Evolutionary conservation across 2,888 invertebrate species (phyloP).

Genomic region (Agrotis segetum): DNA sequence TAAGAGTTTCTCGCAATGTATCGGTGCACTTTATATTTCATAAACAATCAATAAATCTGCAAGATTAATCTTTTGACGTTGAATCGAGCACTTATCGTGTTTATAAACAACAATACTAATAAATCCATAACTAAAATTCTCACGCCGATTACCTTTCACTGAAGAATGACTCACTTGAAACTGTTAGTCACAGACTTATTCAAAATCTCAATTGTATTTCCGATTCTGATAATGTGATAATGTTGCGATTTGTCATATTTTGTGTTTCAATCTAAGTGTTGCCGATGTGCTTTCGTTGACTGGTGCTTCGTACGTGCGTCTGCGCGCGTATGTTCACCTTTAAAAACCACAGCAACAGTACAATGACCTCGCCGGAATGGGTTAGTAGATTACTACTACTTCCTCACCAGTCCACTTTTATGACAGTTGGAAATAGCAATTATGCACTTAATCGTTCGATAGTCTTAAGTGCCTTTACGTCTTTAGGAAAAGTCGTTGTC

Average conservation of each 20-base stretch:
- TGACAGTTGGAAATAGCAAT: constrained; percentile 51
- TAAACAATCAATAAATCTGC: constrained; percentile 60
- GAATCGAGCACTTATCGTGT: constrained; percentile 44
- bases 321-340: constrained; percentile 69
- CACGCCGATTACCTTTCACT: constrained; percentile 44
- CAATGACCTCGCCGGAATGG: constrained; percentile 77
- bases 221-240: constrained; percentile 29
- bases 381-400: constrained; percentile 70
- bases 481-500: constrained; percentile 21
- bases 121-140: constrained; percentile 44
- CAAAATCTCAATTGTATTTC: constrained; percentile 17
- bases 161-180: constrained; percentile 30
- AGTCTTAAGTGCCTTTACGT: constrained; percentile 9
- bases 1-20: constrained; percentile 33
- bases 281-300: constrained; percentile 42
- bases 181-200: constrained; percentile 12
- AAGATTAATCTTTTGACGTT: constrained; percentile 41
- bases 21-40: constrained; percentile 50
- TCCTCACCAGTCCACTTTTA: constrained; percentile 63
- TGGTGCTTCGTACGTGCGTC: constrained; percentile 70
- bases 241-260: constrained; percentile 18
- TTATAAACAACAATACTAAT: constrained; percentile 41
- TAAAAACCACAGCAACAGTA: constrained; percentile 73
- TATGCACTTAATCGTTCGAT: constrained; percentile 27
- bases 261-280: constrained; percentile 33